Base-by-base conservation (phyloP, 2,797 vertebrate genomes). In the Anas acuta region DNA sequence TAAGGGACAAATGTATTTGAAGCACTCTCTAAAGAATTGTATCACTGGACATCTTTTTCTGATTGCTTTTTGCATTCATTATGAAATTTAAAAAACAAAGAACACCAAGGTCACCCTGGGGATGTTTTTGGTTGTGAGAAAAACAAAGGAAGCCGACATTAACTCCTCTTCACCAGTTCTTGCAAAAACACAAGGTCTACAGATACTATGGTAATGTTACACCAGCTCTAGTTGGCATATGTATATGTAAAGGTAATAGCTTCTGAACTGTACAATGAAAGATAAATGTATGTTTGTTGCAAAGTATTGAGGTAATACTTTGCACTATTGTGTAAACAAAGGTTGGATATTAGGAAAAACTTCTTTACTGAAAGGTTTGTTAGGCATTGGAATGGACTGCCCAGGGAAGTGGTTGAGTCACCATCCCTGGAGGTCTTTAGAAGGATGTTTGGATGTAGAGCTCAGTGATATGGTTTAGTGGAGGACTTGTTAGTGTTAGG, bases 1-100 rank as follows among this genome's bases (percentile, higher is more conserved):
- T 75, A 97, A 97, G 94, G 95, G 96, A 97, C 88, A 98, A 98
- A 97, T 97, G 87, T 97, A 97, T 98, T 96, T 94, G 90, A 97
- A 97, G 97, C 57, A 83, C 89, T 96, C 97, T 97, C 96, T 95
- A 75, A 97, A 98, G 97, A 97, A 95, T 67, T 97, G 90, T 93
- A 94, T 97, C 58, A 84, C 89, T 91, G 87, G 93, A 33, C 91
- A 90, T 96, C 92, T 95, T 88, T 66, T 92, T 97, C 81, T 90
- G 95, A 97, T 97, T 96, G 92, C 84, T 95, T 97, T 97, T 96
- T 97, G 81, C 54, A 84, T 97, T 97, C 75, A 90, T 97, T 96
- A 96, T 74, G 49, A 95, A 97, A 96, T 95, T 62, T 67, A 56
- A 95, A 95, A 79, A 70, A 45, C 43, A 45, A 86, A 81, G 72